Percentiles rank a stretch among this genome's conserved stretches.
phyloP scores from a whole-genome alignment of 2,113 vertebrate species.

The Eleginops maclovinus region DNA sequence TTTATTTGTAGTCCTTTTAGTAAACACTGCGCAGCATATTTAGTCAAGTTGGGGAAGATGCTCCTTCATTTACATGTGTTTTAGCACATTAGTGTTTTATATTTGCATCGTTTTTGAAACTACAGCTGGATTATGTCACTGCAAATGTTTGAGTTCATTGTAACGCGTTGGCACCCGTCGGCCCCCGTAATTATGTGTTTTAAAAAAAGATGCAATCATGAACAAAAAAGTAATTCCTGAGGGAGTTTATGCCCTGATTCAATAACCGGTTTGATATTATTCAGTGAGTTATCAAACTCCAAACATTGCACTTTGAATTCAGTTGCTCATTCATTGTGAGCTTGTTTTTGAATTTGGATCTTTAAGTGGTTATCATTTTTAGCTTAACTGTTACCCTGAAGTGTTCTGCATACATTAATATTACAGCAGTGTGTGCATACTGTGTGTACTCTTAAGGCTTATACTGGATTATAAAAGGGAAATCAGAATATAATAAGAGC shows the following conservation, averaged over 20 bases:
- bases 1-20: too few relatives aligned
- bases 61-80: too few relatives aligned
- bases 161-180: too few relatives aligned
- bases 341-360: slow-evolving; percentile 21
- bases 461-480: slow-evolving; percentile 79
- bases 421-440: slow-evolving; percentile 39
- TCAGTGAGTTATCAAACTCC: slow-evolving; percentile 34
- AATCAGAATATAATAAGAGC: slow-evolving; percentile 55
- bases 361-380: slow-evolving; percentile 22
- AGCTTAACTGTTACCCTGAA: slow-evolving; percentile 50
- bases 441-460: slow-evolving; percentile 44
- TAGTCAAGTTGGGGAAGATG: too few relatives aligned
- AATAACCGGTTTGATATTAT: slow-evolving; percentile 36
- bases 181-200: neutral
- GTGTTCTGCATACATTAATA: slow-evolving; percentile 51
- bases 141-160: too few relatives aligned
- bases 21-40: too few relatives aligned
- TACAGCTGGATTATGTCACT: too few relatives aligned
- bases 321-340: slow-evolving; percentile 25
- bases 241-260: slow-evolving; percentile 32
- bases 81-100: too few relatives aligned
- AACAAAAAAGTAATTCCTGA: slow-evolving; percentile 38
- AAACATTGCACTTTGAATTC: slow-evolving; percentile 54
- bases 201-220: slow-evolving; percentile 38
- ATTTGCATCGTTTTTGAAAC: too few relatives aligned